Conservation (phyloP, 2,797 vertebrate genomes). For the Spinus pinus region DNA sequence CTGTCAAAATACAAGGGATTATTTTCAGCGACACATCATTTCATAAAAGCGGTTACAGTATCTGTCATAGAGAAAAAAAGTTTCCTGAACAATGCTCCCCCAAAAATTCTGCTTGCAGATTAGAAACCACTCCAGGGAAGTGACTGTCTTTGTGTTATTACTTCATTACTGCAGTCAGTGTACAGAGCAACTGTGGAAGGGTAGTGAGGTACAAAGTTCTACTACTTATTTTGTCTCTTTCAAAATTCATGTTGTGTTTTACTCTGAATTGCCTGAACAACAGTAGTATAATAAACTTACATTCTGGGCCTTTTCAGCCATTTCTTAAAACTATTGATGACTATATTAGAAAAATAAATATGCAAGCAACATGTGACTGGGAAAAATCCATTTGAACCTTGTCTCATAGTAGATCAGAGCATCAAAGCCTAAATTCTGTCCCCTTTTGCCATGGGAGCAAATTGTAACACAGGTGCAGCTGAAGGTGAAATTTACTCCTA, state of each 20-base stretch:
- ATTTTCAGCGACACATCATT: background rate
- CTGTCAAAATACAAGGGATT: slow-evolving; percentile 1
- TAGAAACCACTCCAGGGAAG: background rate
- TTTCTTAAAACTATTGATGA: background rate
- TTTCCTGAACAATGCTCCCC: background rate
- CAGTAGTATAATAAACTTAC: background rate
- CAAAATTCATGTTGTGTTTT: background rate
- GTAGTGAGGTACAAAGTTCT: background rate
- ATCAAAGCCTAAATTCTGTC: background rate
- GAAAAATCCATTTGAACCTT: background rate
- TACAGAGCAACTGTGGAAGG: background rate
- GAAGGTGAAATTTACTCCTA: background rate
- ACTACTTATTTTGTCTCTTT: background rate
- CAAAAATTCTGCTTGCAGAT: background rate
- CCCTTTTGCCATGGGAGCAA: background rate
- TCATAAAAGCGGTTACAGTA: background rate
- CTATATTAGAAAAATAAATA: background rate
- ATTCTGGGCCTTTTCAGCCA: background rate
- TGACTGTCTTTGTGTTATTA: background rate
- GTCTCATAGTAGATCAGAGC: background rate
- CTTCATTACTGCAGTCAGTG: background rate
- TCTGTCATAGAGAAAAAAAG: background rate
- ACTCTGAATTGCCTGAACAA: background rate
- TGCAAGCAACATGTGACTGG: background rate
- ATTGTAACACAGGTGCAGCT: background rate